phyloP scores from a whole-genome alignment of 1,140 invertebrate genomes.

The Cydia fagiglandana region DNA sequence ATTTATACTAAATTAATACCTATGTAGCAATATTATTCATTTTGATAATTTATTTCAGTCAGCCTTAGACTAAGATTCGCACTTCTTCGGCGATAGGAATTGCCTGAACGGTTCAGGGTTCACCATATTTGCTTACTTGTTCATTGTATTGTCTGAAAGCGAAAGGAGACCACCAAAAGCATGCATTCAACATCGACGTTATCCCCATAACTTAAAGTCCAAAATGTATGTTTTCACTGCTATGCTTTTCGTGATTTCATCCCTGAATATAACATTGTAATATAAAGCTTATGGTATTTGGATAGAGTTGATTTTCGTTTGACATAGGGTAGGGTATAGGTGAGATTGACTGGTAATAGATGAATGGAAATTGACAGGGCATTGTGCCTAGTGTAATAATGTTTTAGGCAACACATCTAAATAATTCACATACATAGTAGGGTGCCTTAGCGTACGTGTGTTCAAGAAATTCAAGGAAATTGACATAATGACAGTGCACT shows the following conservation, averaged over 20 bases:
- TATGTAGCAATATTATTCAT: no score
- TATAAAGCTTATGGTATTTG: neutral
- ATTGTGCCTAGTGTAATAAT: neutral
- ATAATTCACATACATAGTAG: neutral
- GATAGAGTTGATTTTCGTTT: neutral
- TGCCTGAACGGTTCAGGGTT: neutral
- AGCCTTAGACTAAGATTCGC: no score
- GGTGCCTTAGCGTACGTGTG: no score
- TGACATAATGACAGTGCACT: no score
- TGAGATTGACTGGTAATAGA: neutral
- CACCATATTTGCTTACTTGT: slow-evolving; percentile 1
- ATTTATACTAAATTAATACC: no score
- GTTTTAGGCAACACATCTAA: neutral
- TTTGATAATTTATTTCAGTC: no score
- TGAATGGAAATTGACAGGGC: neutral
- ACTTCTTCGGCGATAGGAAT: neutral
- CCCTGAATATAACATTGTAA: no score
- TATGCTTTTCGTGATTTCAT: neutral
- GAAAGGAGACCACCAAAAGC: neutral
- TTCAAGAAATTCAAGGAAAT: no score
- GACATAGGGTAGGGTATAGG: neutral
- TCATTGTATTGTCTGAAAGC: neutral
- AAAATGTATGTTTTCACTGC: neutral
- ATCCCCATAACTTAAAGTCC: neutral
- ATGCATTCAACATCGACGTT: neutral